Percentiles rank a stretch among this genome's conserved stretches.
phyloP scores from a whole-genome alignment of 2,113 vertebrate species.

The Pseudorectes ferrugineus region DNA sequence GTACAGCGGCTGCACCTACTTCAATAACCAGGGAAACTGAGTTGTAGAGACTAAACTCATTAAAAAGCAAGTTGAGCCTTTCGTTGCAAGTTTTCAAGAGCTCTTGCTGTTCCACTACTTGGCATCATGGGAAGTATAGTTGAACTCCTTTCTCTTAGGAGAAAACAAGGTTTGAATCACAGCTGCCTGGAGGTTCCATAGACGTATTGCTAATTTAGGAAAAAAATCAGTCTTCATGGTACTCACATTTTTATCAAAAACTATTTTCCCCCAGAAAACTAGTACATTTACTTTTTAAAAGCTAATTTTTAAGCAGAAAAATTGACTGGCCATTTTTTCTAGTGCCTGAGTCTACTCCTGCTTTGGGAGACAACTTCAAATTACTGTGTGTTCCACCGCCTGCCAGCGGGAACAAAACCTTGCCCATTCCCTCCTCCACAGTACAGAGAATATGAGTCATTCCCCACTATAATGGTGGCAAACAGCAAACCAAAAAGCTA shows the following conservation, averaged over 20 bases:
- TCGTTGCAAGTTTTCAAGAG: background rate
- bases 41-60: background rate
- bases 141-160: background rate
- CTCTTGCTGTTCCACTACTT: background rate
- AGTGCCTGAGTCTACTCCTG: background rate
- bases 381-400: background rate
- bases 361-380: conserved; percentile 6
- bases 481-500: conserved; percentile 14
- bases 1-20: background rate
- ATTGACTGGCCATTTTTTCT: background rate
- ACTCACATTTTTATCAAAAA: background rate
- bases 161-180: background rate
- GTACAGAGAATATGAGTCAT: background rate
- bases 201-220: background rate
- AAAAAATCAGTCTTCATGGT: background rate
- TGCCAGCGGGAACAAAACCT: background rate
- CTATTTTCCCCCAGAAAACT: background rate
- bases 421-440: background rate
- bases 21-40: background rate
- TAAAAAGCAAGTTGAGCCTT: background rate
- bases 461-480: background rate
- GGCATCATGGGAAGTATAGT: background rate
- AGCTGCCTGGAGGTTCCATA: background rate
- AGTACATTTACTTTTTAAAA: conserved; percentile 9
- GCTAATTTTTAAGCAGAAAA: conserved; percentile 2